Evolutionary conservation across 2,888 invertebrate species (phyloP).

Genomic region (Coenonympha glycerion): DNA sequence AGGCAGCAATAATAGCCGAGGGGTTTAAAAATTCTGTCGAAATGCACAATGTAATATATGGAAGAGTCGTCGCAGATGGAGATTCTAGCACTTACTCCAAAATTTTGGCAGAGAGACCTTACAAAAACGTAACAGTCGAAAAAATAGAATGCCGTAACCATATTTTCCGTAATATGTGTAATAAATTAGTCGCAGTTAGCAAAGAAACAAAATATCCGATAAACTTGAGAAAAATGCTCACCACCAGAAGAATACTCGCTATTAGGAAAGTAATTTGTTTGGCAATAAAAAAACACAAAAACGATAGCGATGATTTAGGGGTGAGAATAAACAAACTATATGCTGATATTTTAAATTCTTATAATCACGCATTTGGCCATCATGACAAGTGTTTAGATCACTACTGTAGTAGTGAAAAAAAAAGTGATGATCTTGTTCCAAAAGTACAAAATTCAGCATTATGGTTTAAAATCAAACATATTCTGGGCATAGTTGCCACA

Average conservation of each 20-base stretch:
- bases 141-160: slow-evolving; percentile 23
- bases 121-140: slow-evolving; percentile 12
- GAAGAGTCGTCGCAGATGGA: not conserved
- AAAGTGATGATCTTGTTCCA: not conserved
- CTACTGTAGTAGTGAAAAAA: not conserved
- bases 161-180: slow-evolving; percentile 14
- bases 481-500: not conserved
- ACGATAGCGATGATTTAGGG: not conserved
- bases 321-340: not conserved
- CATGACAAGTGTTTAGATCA: not conserved
- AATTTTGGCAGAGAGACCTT: not conserved
- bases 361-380: not conserved
- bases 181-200: slow-evolving; percentile 13
- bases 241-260: not conserved
- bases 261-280: not conserved
- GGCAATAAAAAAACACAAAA: not conserved
- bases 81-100: not conserved
- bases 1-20: not conserved
- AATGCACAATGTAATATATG: not conserved
- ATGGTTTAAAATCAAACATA: not conserved
- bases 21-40: not conserved
- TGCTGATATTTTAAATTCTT: not conserved
- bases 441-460: not conserved
- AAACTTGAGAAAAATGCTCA: slow-evolving; percentile 3
- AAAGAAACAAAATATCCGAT: slow-evolving; percentile 15